These are phyloP conservation scores for Nectonema munidae DNA, from an alignment of 2,888 invertebrate genomes.

Conservation along the genomic window DNA sequence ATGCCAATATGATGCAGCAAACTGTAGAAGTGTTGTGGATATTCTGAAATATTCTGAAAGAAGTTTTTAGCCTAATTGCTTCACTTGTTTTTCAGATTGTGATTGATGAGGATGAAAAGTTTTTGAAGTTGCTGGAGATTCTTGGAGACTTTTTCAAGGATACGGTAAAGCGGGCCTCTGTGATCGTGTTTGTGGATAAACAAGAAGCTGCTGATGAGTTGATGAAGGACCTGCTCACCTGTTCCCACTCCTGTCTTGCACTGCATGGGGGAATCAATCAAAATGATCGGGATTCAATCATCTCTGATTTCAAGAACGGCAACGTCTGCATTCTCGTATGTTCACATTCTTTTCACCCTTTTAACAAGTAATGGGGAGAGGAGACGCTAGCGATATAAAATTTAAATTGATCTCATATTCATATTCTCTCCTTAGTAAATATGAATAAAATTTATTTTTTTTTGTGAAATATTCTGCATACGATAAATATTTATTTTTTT, in stretches of 20 bases:
- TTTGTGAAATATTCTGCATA: neutral
- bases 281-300: constrained; percentile 86
- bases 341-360: constrained; percentile 13
- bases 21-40: too few species aligned
- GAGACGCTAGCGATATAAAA: too few species aligned
- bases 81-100: too few species aligned
- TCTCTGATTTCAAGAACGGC: constrained; percentile 77
- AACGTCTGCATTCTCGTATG: constrained; percentile 47
- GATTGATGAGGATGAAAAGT: constrained; percentile 76
- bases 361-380: too few species aligned
- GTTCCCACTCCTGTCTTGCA: constrained; percentile 58
- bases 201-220: constrained; percentile 81
- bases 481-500: neutral
- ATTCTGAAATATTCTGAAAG: too few species aligned
- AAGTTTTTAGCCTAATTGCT: too few species aligned
- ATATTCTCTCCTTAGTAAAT: too few species aligned
- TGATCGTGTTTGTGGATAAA: constrained; percentile 85
- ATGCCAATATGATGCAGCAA: too few species aligned
- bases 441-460: too few species aligned
- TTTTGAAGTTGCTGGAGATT: constrained; percentile 77
- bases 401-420: too few species aligned
- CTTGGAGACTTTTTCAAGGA: constrained; percentile 57
- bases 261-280: constrained; percentile 97
- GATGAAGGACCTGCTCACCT: constrained; percentile 68
- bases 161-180: neutral